Percentiles rank a stretch among this genome's conserved stretches.
These are phyloP conservation scores for Lycaon pictus DNA, from an alignment of 2,113 vertebrate genomes.

Conservation along the genomic window DNA sequence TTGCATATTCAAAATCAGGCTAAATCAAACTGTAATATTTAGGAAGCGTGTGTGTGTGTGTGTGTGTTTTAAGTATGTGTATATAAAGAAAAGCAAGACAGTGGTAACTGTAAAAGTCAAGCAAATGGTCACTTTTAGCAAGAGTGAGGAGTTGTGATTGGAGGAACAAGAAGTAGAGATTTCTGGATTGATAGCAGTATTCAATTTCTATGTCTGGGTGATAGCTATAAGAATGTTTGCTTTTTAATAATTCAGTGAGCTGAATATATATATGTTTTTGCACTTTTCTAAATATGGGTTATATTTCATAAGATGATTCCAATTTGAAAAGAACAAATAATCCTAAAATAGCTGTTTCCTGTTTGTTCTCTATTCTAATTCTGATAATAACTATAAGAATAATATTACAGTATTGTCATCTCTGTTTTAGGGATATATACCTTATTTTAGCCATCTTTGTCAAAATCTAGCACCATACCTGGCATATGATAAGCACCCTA, in stretches of 20 bases:
- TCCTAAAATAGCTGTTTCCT: not conserved
- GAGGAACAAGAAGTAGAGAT: not conserved
- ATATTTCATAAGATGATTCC: not conserved
- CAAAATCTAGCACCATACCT: not conserved
- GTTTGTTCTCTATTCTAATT: constrained; percentile 15
- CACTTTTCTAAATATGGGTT: not conserved
- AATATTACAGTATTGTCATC: not conserved
- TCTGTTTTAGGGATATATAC: not conserved
- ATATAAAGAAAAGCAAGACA: not conserved
- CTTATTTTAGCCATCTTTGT: not conserved
- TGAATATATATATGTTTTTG: not conserved
- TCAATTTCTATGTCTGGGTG: constrained; percentile 5
- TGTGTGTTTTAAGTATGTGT: not conserved
- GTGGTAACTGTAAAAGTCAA: not conserved
- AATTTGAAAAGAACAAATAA: constrained; percentile 17
- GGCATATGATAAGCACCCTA: not conserved
- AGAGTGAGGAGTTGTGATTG: not conserved
- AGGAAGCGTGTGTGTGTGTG: not conserved
- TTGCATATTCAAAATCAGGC: constrained; percentile 4
- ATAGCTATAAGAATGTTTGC: not conserved
- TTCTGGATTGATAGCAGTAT: not conserved
- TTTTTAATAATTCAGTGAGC: constrained; percentile 33
- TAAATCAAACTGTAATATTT: not conserved
- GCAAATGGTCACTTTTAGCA: not conserved
- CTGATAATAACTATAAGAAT: not conserved